phyloP scores from a whole-genome alignment of 1,140 invertebrate species.

The Eupeodes corollae region DNA sequence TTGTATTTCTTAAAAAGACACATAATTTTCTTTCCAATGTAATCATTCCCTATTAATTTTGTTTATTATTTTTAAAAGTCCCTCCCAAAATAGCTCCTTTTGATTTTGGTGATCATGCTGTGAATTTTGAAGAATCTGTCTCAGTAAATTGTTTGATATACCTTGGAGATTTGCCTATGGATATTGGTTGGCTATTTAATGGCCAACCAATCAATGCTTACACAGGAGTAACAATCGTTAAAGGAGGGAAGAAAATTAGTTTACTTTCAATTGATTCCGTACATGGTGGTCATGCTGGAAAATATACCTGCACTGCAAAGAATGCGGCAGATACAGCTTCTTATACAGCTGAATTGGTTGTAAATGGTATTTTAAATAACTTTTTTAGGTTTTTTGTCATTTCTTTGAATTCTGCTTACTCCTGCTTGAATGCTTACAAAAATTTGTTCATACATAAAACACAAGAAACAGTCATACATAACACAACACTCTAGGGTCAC shows the following conservation, averaged over 20 bases:
- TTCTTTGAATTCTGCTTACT: not conserved
- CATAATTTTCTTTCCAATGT: too few relatives aligned
- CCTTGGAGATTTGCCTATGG: conserved; percentile 58
- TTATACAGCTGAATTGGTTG: conserved; percentile 51
- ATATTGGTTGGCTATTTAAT: conserved; percentile 10
- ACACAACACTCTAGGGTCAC: too few relatives aligned
- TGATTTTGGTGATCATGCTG: conserved; percentile 45
- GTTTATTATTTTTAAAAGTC: conserved; percentile 40
- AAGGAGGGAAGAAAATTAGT: conserved; percentile 4
- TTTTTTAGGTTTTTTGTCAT: too few relatives aligned
- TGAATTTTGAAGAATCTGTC: conserved; percentile 52
- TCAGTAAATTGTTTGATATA: conserved; percentile 54
- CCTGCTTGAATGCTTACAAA: conserved; percentile 4
- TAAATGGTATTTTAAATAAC: conserved; percentile 45
- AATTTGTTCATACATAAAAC: not conserved
- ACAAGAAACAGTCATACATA: not conserved
- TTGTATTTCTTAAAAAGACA: too few relatives aligned
- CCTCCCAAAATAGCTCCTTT: conserved; percentile 52
- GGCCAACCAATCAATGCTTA: not conserved
- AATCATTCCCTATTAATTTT: too few relatives aligned
- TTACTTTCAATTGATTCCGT: conserved; percentile 34
- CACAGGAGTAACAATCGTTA: conserved; percentile 5
- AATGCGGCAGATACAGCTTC: conserved; percentile 54
- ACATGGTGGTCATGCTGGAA: conserved; percentile 39
- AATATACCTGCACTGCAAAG: conserved; percentile 47